phyloP scores from a whole-genome alignment of 2,888 invertebrate species.

The Amitus sp. region DNA sequence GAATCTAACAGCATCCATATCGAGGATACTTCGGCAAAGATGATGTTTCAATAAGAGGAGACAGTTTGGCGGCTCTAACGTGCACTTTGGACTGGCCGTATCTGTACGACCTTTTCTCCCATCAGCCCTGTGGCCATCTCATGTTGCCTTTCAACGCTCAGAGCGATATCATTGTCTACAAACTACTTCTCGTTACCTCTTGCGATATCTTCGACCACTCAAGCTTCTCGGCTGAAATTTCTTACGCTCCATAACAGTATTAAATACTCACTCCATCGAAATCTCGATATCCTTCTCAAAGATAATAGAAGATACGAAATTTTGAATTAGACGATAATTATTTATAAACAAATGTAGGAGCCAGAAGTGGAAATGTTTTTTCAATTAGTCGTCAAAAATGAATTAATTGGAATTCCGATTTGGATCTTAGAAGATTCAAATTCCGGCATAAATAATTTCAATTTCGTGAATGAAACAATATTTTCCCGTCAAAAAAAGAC shows the following conservation, averaged over 20 bases:
- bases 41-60: conserved; percentile 60
- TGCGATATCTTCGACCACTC: neutral
- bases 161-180: conserved; percentile 22
- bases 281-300: neutral
- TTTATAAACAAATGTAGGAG: too few relatives aligned
- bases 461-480: too few relatives aligned
- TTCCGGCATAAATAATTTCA: too few relatives aligned
- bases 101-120: conserved; percentile 47
- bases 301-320: too few relatives aligned
- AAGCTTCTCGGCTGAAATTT: conserved; percentile 7
- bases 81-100: conserved; percentile 55
- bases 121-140: conserved; percentile 40
- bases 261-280: neutral
- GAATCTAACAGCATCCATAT: conserved; percentile 55
- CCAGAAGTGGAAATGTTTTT: too few relatives aligned
- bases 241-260: neutral
- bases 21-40: conserved; percentile 46
- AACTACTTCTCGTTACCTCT: conserved; percentile 43
- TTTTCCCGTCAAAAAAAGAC: too few relatives aligned
- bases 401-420: too few relatives aligned
- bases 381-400: too few relatives aligned
- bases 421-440: too few relatives aligned
- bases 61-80: conserved; percentile 58
- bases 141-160: conserved; percentile 24
- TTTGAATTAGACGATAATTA: too few relatives aligned